A percentile compares a stretch with the other conserved stretches of the same genome.
Conservation (phyloP, 1,140 invertebrate genomes). For the Agrilus planipennis region DNA sequence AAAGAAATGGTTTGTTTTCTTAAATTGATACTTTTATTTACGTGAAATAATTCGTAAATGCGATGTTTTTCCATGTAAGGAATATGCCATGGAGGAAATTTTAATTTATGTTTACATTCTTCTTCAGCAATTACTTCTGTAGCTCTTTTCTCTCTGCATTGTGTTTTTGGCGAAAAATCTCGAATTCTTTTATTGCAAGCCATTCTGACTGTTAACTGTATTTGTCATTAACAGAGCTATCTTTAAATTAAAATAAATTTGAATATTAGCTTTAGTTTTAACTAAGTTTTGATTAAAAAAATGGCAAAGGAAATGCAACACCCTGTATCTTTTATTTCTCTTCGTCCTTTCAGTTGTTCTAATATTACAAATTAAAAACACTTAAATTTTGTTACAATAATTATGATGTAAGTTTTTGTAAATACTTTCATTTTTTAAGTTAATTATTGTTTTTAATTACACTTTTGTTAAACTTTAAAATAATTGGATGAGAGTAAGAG, state of each 20-base stretch:
- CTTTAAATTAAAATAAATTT: neutral
- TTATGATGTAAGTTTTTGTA: too few species aligned
- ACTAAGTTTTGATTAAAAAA: neutral
- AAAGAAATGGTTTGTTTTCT: constrained; percentile 4
- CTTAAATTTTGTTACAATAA: too few species aligned
- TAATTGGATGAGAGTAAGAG: too few species aligned
- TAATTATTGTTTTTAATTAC: neutral
- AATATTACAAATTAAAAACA: neutral
- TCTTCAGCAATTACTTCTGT: neutral
- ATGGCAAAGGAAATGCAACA: too few species aligned
- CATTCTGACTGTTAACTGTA: too few species aligned
- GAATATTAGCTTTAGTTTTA: constrained; percentile 1
- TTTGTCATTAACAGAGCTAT: too few species aligned
- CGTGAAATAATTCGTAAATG: constrained; percentile 40
- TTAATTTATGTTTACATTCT: constrained; percentile 22
- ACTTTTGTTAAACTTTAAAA: too few species aligned
- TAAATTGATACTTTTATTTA: constrained; percentile 13
- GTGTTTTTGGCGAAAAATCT: too few species aligned
- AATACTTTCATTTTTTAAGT: too few species aligned
- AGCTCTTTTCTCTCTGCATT: neutral
- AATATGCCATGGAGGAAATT: constrained; percentile 32
- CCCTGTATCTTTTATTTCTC: too few species aligned
- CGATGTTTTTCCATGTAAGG: constrained; percentile 41
- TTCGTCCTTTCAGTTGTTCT: too few species aligned
- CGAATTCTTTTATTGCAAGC: too few species aligned